Conservation (phyloP, 2,797 vertebrate genomes). For the Neosilurus mollespiculum region DNA sequence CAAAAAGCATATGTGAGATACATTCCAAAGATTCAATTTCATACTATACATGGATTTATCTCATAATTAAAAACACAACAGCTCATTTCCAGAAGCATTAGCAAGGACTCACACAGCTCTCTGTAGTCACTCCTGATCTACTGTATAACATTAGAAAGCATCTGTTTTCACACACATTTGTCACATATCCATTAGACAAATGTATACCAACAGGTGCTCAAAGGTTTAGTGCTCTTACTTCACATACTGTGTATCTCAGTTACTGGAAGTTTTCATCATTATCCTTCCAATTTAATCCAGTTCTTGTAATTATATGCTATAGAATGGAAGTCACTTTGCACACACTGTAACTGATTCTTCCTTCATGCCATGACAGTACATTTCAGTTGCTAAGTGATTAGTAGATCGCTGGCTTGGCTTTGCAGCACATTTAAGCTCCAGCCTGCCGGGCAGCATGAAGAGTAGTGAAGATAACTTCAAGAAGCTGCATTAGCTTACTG, state of each 20-base stretch:
- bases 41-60: neutral
- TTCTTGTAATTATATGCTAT: neutral
- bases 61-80: neutral
- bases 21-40: neutral
- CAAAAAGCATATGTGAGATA: neutral
- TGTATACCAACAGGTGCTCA: slow-evolving; percentile 8
- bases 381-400: slow-evolving; percentile 24
- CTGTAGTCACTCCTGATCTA: neutral
- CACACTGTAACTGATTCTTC: neutral
- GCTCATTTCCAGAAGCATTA: neutral
- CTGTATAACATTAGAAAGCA: neutral
- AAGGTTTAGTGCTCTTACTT: slow-evolving; percentile 12
- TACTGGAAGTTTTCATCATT: neutral
- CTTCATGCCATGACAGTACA: slow-evolving; percentile 2
- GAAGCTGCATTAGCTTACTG: neutral
- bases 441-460: slow-evolving; percentile 12
- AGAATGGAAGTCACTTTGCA: neutral
- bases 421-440: slow-evolving; percentile 20
- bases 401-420: neutral
- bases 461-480: neutral
- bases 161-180: neutral
- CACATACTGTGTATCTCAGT: slow-evolving; percentile 14
- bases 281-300: neutral
- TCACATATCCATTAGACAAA: slow-evolving; percentile 25
- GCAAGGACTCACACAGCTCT: neutral